Evolutionary conservation across 2,113 vertebrate species (phyloP).

Genomic region (Upupa epops): DNA sequence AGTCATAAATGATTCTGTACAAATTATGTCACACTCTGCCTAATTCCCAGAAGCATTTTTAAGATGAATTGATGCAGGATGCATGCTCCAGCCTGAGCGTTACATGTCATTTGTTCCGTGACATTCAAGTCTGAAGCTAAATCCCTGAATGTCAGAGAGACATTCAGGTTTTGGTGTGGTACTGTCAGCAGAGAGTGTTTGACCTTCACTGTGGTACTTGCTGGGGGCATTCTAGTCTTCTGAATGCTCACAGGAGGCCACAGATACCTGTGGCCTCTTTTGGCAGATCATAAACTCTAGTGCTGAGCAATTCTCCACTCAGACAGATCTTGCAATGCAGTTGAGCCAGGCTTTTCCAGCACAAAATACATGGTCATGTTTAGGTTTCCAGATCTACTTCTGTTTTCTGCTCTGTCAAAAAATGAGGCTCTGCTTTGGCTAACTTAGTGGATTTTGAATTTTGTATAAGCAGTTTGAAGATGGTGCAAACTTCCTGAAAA

Average conservation of each 20-base stretch:
- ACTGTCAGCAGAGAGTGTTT: slow-evolving; percentile 41
- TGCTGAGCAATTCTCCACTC: background rate
- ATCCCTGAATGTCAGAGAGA: slow-evolving; percentile 53
- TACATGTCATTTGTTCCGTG: background rate
- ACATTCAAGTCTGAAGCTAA: slow-evolving; percentile 36
- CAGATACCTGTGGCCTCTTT: slow-evolving; percentile 1
- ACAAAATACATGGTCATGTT: background rate
- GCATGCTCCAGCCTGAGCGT: background rate
- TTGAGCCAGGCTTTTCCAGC: background rate
- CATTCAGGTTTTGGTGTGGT: slow-evolving; percentile 24
- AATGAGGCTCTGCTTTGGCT: background rate
- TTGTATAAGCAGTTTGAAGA: background rate
- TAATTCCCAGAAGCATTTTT: slow-evolving; percentile 34
- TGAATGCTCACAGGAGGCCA: slow-evolving; percentile 29
- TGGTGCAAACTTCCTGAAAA: background rate
- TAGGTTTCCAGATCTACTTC: background rate
- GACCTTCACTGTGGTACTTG: slow-evolving; percentile 37
- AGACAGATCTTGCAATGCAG: background rate
- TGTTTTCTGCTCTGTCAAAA: background rate
- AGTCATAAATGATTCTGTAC: background rate
- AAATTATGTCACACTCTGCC: slow-evolving; percentile 16
- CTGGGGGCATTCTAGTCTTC: slow-evolving; percentile 44
- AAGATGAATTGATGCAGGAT: slow-evolving; percentile 7
- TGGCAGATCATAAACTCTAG: background rate
- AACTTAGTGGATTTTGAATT: background rate